phyloP scores from a whole-genome alignment of 2,113 vertebrate genomes.

The Tamias sibiricus region DNA sequence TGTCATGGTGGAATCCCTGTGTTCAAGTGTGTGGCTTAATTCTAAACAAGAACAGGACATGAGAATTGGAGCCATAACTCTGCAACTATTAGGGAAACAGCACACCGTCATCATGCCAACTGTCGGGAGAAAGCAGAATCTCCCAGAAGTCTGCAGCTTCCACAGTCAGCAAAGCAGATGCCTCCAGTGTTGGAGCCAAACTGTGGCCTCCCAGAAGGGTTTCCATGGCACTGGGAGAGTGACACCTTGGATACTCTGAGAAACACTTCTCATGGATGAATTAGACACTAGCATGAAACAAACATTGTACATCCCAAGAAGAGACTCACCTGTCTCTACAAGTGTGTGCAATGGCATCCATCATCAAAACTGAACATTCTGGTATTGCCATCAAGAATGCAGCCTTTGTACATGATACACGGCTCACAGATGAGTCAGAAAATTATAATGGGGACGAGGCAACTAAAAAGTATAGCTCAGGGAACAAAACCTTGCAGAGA shows the following conservation, averaged over 20 bases:
- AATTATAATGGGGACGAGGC: background rate
- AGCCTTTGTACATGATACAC: conserved; percentile 5
- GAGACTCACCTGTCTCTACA: background rate
- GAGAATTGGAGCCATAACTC: background rate
- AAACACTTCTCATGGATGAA: background rate
- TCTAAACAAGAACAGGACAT: background rate
- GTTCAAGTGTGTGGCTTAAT: background rate
- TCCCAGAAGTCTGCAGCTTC: background rate
- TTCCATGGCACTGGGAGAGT: background rate
- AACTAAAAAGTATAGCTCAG: background rate
- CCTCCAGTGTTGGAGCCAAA: too few relatives aligned
- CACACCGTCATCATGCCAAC: background rate
- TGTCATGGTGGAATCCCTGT: background rate
- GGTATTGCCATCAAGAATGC: background rate
- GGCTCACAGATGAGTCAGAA: background rate
- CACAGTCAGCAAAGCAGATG: background rate
- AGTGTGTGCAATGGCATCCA: background rate
- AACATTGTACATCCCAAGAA: background rate
- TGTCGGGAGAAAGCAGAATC: background rate
- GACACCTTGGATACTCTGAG: background rate
- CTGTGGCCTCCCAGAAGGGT: background rate
- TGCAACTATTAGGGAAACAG: background rate
- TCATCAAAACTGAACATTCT: background rate
- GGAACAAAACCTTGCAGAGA: background rate
- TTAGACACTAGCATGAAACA: background rate